A percentile compares a stretch with the other conserved stretches of the same genome.
Evolutionary conservation across 2,888 invertebrate genomes (phyloP).

Genomic region (Drosophila kambysellisi): DNA sequence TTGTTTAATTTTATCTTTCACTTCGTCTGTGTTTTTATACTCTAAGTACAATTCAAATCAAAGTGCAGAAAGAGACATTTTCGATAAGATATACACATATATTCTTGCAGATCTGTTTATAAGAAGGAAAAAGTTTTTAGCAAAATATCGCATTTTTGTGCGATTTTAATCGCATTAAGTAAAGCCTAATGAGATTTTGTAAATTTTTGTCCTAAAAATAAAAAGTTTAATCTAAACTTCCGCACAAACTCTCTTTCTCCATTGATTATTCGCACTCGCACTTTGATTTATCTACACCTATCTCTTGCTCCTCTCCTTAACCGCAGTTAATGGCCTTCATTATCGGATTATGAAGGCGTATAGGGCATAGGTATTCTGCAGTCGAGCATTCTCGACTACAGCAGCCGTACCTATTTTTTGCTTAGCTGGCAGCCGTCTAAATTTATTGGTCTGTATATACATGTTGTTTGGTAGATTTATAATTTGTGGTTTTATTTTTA

Average conservation of each 20-base stretch:
- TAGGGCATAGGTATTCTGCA: neutral
- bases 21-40: slow-evolving; percentile 17
- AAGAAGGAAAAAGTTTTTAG: neutral
- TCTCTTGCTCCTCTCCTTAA: neutral
- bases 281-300: neutral
- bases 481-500: slow-evolving; percentile 55
- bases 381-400: neutral
- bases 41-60: slow-evolving; percentile 6
- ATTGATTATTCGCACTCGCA: neutral
- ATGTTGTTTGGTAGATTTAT: slow-evolving; percentile 35
- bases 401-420: slow-evolving; percentile 27
- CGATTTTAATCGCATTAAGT: neutral
- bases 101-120: neutral
- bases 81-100: neutral
- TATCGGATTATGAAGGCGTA: neutral
- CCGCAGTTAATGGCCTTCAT: neutral
- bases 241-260: neutral
- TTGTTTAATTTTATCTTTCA: slow-evolving; percentile 36
- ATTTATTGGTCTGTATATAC: slow-evolving; percentile 45
- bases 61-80: slow-evolving; percentile 4
- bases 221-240: neutral
- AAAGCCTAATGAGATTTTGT: neutral
- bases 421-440: slow-evolving; percentile 57
- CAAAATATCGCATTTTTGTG: neutral
- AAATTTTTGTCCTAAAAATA: neutral